Base-by-base conservation (phyloP, 2,113 vertebrate genomes). In the Syngnathus typhle region DNA sequence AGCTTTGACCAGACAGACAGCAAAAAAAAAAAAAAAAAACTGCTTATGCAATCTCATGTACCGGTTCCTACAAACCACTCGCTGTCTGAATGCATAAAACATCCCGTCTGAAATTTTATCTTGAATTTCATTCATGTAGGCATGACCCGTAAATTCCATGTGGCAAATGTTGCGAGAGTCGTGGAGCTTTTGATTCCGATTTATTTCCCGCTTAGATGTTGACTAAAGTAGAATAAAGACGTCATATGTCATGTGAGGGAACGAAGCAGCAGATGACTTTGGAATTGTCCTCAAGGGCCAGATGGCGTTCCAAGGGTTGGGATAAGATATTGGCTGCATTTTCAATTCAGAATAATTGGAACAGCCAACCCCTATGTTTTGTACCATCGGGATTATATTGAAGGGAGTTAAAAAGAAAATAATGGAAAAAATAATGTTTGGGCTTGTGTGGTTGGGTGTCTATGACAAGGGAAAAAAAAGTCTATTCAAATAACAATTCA, bases 111-210 rank as follows among this genome's bases (percentile, higher is more conserved):
- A 62, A 21, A 27, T 58, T 18, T 69, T 38, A 7, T 65, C 68
- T 69, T 47, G 72, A 77, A 68, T 70, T 77, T 77, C 67, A 75
- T 80, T 80, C 54, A 70, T 68, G 60, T 60, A 68, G 78, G 60
- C 72, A 70, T 32, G 61, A 11, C 12, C 59, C 65, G 68, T 67
- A 70, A 65, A 68, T 73, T 66, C 58, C 19, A 65, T 37, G 3
- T 1, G 27, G 27, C 27, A 32, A 32, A 32, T 32, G 27, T 32
- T 32, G 27, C 3, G 27, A 32, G 27, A 32, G 27, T 32, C 27
- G 3, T 32, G 6, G 76, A 77, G 41, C 18, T 64, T 44, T 56
- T 62, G 7, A 62, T 27, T 44, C 41, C 0, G 21, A 46, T 23
- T 7, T 44, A 44, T 16, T 44, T 23, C 21, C 21, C 60, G n/a